Conservation (phyloP, 1,140 invertebrate species). For the Globodera rostochiensis region DNA sequence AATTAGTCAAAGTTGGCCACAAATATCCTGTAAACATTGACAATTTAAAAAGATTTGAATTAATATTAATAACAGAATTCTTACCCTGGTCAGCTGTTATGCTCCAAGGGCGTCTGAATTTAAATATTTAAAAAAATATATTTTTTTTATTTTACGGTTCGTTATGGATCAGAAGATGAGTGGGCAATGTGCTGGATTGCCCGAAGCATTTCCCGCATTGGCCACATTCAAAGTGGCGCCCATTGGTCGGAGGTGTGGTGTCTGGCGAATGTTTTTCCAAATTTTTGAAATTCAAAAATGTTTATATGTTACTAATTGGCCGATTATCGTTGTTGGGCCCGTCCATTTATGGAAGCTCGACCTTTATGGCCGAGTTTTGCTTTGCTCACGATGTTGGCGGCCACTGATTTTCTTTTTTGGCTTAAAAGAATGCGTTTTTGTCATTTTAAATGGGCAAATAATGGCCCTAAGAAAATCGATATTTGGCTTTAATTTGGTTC, state of each 20-base stretch:
- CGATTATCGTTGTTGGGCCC: neutral
- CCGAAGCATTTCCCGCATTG: slow-evolving; percentile 98
- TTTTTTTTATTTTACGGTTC: slow-evolving; percentile 74
- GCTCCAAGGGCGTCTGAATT: slow-evolving; percentile 66
- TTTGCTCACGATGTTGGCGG: neutral
- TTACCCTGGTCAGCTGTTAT: too few species aligned
- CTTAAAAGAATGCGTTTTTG: neutral
- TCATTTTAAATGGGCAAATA: too few species aligned
- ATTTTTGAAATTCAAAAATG: too few species aligned
- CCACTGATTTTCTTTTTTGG: neutral
- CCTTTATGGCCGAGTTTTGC: neutral
- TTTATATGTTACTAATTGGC: neutral
- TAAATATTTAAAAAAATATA: slow-evolving; percentile 66
- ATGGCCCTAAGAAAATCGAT: too few species aligned
- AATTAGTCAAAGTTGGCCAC: too few species aligned
- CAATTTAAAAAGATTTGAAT: too few species aligned
- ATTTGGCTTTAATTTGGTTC: too few species aligned
- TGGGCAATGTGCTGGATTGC: slow-evolving; percentile 92
- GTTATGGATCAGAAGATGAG: slow-evolving; percentile 95
- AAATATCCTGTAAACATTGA: too few species aligned
- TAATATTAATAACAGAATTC: too few species aligned
- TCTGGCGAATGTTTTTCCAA: neutral
- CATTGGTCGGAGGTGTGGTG: neutral
- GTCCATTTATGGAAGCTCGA: neutral
- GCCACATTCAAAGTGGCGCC: slow-evolving; percentile 53